A percentile compares a stretch with the other conserved stretches of the same genome.
These are phyloP conservation scores for Diaperis boleti DNA, from an alignment of 2,888 invertebrate genomes.

Conservation along the genomic window DNA sequence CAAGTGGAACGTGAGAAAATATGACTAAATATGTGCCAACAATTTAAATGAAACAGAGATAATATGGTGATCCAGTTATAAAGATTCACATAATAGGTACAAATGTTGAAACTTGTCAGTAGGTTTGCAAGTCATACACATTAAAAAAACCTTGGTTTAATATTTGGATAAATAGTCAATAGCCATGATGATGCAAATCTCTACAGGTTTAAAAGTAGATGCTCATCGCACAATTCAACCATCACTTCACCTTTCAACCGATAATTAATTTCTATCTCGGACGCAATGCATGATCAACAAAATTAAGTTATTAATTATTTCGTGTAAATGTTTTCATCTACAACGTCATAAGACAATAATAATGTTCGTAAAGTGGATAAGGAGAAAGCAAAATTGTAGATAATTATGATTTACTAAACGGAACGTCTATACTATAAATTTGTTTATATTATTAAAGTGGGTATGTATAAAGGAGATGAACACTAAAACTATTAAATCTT, in stretches of 20 bases:
- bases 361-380: too few species aligned
- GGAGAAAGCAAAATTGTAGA: too few species aligned
- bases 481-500: too few species aligned
- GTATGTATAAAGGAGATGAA: too few species aligned
- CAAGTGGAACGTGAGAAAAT: conserved; percentile 58
- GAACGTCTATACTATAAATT: too few species aligned
- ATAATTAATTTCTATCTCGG: conserved; percentile 24
- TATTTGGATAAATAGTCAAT: conserved; percentile 31
- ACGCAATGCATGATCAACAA: conserved; percentile 14
- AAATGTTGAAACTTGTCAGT: conserved; percentile 9
- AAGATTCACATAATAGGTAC: conserved; percentile 9
- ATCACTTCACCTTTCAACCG: conserved; percentile 1
- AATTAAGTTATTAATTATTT: conserved; percentile 18
- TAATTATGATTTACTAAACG: too few species aligned
- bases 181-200: conserved; percentile 31
- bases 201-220: conserved; percentile 22
- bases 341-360: background rate
- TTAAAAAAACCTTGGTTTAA: conserved; percentile 28
- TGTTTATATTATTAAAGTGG: too few species aligned
- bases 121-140: conserved; percentile 17
- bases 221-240: conserved; percentile 15
- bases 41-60: conserved; percentile 42
- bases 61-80: conserved; percentile 21
- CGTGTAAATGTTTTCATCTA: background rate
- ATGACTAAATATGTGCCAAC: conserved; percentile 48